Conservation (phyloP, 2,888 invertebrate genomes). For the Camponotus fellah region DNA sequence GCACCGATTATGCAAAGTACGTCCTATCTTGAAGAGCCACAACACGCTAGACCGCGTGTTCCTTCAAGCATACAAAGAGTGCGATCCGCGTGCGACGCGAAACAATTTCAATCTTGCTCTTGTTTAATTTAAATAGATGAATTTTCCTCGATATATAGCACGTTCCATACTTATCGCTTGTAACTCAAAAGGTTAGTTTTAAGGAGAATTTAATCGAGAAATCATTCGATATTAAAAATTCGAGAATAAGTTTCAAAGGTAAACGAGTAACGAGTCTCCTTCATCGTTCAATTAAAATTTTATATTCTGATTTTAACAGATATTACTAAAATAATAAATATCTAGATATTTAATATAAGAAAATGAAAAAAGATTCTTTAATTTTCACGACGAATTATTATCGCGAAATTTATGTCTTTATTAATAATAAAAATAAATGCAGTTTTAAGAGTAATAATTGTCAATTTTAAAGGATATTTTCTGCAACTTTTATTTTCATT, state of each 20-base stretch:
- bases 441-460: not conserved
- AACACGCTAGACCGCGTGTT: slow-evolving; percentile 32
- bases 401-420: not conserved
- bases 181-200: not conserved
- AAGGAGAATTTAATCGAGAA: not conserved
- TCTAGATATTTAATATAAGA: not conserved
- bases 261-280: not conserved
- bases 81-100: not conserved
- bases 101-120: slow-evolving; percentile 24
- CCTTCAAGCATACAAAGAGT: slow-evolving; percentile 31
- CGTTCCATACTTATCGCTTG: not conserved
- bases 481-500: not conserved
- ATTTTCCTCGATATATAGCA: not conserved
- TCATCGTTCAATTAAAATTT: not conserved
- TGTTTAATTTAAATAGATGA: slow-evolving; percentile 13
- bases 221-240: not conserved
- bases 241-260: not conserved
- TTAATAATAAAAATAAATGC: not conserved
- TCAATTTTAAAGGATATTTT: not conserved
- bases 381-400: not conserved
- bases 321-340: not conserved
- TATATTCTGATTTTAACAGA: not conserved
- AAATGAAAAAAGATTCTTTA: not conserved
- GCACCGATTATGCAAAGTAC: slow-evolving; percentile 46
- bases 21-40: slow-evolving; percentile 21